Conservation (phyloP, 2,797 vertebrate species). For the Phalloptychus januarius region DNA sequence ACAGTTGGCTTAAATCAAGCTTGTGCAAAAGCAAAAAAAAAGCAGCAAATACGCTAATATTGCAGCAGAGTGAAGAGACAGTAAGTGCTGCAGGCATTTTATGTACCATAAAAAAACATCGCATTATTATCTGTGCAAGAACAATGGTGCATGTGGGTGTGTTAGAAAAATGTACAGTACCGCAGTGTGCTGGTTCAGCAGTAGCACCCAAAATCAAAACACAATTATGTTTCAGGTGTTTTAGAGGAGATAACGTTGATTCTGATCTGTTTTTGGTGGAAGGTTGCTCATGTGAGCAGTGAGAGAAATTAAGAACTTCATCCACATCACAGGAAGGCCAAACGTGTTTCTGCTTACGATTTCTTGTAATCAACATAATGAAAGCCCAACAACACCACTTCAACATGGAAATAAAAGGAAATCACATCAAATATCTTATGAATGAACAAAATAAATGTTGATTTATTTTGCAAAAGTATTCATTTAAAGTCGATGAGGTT, state of each 20-base stretch:
- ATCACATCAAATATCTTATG: neutral
- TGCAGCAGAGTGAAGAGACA: slow-evolving; percentile 19
- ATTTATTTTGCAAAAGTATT: neutral
- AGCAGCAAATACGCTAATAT: slow-evolving; percentile 7
- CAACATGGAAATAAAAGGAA: neutral
- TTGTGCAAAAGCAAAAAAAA: slow-evolving; percentile 19
- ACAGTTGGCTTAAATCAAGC: slow-evolving; percentile 14
- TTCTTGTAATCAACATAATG: neutral
- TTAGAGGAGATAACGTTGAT: neutral
- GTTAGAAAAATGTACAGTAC: neutral
- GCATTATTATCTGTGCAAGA: slow-evolving; percentile 3
- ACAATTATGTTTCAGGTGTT: neutral
- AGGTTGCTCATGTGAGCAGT: neutral
- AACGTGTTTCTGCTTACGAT: neutral
- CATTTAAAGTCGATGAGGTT: neutral
- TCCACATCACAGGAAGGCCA: neutral
- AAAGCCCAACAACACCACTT: neutral
- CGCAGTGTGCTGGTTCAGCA: neutral
- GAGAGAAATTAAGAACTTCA: neutral
- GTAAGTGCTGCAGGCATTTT: slow-evolving; percentile 32
- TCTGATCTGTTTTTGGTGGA: neutral
- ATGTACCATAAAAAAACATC: slow-evolving; percentile 23
- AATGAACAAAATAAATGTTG: neutral
- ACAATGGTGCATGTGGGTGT: slow-evolving; percentile 1
- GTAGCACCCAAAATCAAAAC: slow-evolving; percentile 1